Evolutionary conservation across 2,797 vertebrate genomes (phyloP).

Genomic region (Spheniscus humboldti): DNA sequence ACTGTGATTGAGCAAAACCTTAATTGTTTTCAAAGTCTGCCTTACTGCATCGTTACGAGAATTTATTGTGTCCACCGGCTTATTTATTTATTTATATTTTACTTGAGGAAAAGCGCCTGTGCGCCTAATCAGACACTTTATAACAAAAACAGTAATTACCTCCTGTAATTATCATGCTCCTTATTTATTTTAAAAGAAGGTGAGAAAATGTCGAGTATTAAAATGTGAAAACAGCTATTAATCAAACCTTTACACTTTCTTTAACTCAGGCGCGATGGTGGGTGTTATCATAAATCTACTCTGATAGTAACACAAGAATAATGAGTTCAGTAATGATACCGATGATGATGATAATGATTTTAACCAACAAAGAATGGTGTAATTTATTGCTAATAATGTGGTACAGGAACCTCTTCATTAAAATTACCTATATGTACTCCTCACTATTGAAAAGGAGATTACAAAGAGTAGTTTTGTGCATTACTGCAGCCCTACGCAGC

Average conservation of each 20-base stretch:
- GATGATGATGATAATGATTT: conserved; percentile 87
- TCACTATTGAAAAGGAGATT: conserved; percentile 65
- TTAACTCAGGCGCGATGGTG: conserved; percentile 84
- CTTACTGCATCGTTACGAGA: too few relatives aligned
- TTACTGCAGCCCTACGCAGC: neutral
- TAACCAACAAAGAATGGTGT: conserved; percentile 87
- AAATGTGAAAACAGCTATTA: conserved; percentile 85
- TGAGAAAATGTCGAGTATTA: conserved; percentile 79
- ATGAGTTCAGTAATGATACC: conserved; percentile 88
- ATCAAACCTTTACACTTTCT: conserved; percentile 86
- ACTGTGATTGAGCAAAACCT: too few relatives aligned
- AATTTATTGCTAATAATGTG: conserved; percentile 89
- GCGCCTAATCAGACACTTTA: conserved; percentile 61
- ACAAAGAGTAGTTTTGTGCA: conserved; percentile 37
- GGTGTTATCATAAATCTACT: conserved; percentile 84
- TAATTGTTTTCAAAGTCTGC: too few relatives aligned
- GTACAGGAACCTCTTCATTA: conserved; percentile 85
- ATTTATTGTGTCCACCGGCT: too few relatives aligned
- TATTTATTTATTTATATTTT: too few relatives aligned
- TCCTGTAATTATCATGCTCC: conserved; percentile 72
- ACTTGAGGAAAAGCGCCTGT: neutral
- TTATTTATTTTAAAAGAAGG: conserved; percentile 71
- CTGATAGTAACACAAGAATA: conserved; percentile 86
- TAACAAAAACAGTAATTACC: conserved; percentile 75
- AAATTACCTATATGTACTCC: conserved; percentile 79